These are phyloP conservation scores for Hedya salicella DNA, from an alignment of 2,888 invertebrate species.

Conservation along the genomic window DNA sequence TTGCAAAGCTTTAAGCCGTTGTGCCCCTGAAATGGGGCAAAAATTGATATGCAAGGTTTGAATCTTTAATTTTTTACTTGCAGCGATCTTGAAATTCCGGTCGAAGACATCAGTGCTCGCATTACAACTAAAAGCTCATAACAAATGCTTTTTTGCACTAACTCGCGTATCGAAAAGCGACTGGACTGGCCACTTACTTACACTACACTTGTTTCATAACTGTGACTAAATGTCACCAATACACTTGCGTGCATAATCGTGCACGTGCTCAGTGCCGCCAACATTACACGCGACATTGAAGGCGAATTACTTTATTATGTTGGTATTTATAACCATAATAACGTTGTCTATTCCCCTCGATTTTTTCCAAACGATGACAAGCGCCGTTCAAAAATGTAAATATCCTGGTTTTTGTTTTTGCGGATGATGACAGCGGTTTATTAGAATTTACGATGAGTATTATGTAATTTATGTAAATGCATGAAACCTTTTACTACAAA, in stretches of 20 bases:
- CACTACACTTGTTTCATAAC: conserved; percentile 45
- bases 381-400: not conserved
- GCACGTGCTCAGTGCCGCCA: conserved; percentile 35
- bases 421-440: conserved; percentile 12
- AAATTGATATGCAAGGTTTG: too few relatives aligned
- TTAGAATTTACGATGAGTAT: conserved; percentile 5
- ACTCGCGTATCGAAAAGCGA: not conserved
- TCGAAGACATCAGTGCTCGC: too few relatives aligned
- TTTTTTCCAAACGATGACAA: conserved; percentile 4
- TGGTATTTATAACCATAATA: conserved; percentile 38
- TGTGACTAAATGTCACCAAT: conserved; percentile 48
- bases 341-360: conserved; percentile 36
- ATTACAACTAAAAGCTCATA: not conserved
- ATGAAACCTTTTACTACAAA: not conserved
- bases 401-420: conserved; percentile 22
- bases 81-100: too few relatives aligned
- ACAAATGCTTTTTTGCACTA: conserved; percentile 4
- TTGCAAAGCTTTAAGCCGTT: too few relatives aligned
- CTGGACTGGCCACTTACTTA: conserved; percentile 16
- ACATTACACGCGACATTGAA: conserved; percentile 41
- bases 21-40: too few relatives aligned
- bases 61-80: too few relatives aligned
- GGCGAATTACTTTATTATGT: conserved; percentile 33
- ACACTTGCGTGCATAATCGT: conserved; percentile 48
- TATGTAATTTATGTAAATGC: conserved; percentile 1